Percentiles rank a stretch among this genome's conserved stretches.
Conservation (phyloP, 2,113 vertebrate genomes). For the Anoplopoma fimbria region DNA sequence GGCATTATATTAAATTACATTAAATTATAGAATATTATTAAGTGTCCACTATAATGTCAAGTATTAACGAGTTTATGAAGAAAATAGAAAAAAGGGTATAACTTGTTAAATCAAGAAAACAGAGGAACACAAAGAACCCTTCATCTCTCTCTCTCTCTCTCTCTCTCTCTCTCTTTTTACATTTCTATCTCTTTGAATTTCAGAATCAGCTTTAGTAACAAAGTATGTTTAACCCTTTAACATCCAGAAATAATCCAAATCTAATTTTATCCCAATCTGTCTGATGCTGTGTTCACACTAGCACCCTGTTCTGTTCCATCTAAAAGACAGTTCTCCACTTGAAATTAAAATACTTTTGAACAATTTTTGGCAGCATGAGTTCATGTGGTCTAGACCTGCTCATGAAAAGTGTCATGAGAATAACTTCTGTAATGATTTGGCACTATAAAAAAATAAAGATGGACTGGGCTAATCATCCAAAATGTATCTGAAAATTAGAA, state of each 20-base stretch:
- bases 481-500: too few species aligned
- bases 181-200: neutral
- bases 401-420: neutral
- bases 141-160: neutral
- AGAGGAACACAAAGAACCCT: neutral
- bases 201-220: neutral
- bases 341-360: neutral
- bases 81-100: neutral
- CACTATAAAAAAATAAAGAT: neutral
- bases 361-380: neutral
- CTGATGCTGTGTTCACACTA: too few species aligned
- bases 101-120: neutral
- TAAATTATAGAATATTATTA: neutral
- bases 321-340: neutral
- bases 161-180: slow-evolving; percentile 9
- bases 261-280: neutral
- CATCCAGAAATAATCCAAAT: neutral
- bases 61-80: neutral
- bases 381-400: neutral
- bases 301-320: too few species aligned
- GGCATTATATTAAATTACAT: neutral
- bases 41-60: too few species aligned
- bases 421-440: neutral
- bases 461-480: neutral
- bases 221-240: slow-evolving; percentile 2